Base-by-base conservation (phyloP, 2,888 invertebrate species). In the Thera britannica region DNA sequence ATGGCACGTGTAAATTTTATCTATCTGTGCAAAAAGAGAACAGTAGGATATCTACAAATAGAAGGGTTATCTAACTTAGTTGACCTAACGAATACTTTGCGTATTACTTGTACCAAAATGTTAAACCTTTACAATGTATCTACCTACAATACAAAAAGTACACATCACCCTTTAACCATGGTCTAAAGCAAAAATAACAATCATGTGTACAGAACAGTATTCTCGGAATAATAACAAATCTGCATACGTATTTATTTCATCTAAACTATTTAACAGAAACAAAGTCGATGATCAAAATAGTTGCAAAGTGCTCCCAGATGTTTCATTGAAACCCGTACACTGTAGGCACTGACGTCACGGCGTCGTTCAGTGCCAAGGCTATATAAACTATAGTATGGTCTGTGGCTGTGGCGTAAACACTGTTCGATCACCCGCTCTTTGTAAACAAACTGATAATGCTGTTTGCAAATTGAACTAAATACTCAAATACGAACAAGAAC, bases 281-380 rank as follows among this genome's bases (percentile, higher is more conserved):
- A 60, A 61, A 57, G 56, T 65, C 65, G 57, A 59, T 56, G 62
- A 60, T 58, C 62, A 38, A 54, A 66, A 66, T 63, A 62, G 51
- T 63, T 58, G 44, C 58, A 62, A 61, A 62, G 58, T n/a, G 49
- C 59, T 46, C 44, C 41, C 70, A 70, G 57, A 70, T 70, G 70
- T 70, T 65, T 52, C 49, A 46, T 54, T 48, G 48, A 54, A 46
- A 58, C 52, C 48, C n/a, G 48, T 57, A 60, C 8, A 51, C 59
- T 79, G 82, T 77, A 77, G 77, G 75, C 71, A 66, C 59, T 88
- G 88, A 89, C 88, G 89, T 88, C 89, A 88, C 79, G 70, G 66
- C 76, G 75, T 65, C 80, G 83, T 79, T 85, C 89, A 89, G 83
- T 89, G 89, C 89, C 89, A 90, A 89, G 90, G 89, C 83, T 84